Percentiles rank a stretch among this genome's conserved stretches.
These are phyloP conservation scores for Zaprionus nigranus DNA, from an alignment of 1,140 invertebrate genomes.

Conservation along the genomic window DNA sequence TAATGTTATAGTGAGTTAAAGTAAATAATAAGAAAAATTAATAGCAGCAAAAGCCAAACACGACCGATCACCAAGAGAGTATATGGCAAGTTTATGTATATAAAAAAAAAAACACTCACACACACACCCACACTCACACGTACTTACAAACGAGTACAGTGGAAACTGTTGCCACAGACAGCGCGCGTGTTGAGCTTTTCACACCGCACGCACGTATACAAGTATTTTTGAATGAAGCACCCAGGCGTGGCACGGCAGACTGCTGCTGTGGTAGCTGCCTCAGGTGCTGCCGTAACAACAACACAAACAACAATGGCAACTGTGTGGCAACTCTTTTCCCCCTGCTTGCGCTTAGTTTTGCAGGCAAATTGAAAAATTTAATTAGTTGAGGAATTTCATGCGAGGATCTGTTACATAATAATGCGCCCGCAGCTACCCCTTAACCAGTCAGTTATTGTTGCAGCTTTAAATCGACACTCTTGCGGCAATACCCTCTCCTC, in stretches of 20 bases:
- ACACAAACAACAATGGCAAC: neutral
- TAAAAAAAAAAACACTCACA: neutral
- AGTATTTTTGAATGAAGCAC: constrained; percentile 75
- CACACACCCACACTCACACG: constrained; percentile 26
- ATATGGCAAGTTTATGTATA: too few relatives aligned
- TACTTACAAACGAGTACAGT: constrained; percentile 20
- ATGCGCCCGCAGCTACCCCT: neutral
- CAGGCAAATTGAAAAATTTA: constrained; percentile 66
- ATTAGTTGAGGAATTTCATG: constrained; percentile 21
- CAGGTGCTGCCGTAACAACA: constrained; percentile 36
- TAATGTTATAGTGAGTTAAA: too few relatives aligned
- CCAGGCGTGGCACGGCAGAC: constrained; percentile 57
- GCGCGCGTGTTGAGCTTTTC: constrained; percentile 39
- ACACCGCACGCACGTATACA: constrained; percentile 63
- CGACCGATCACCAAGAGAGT: too few relatives aligned
- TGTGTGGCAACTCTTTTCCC: neutral
- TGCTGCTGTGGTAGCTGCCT: constrained; percentile 41
- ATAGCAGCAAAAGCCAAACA: too few relatives aligned
- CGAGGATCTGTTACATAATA: neutral
- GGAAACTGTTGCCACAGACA: constrained; percentile 1
- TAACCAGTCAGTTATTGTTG: neutral
- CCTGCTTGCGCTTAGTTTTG: constrained; percentile 37
- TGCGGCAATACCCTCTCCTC: neutral
- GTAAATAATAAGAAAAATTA: too few relatives aligned
- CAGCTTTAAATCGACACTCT: constrained; percentile 20